A percentile compares a stretch with the other conserved stretches of the same genome.
These are phyloP conservation scores for Macquaria ambigua DNA, from an alignment of 2,113 vertebrate species.

Conservation along the genomic window DNA sequence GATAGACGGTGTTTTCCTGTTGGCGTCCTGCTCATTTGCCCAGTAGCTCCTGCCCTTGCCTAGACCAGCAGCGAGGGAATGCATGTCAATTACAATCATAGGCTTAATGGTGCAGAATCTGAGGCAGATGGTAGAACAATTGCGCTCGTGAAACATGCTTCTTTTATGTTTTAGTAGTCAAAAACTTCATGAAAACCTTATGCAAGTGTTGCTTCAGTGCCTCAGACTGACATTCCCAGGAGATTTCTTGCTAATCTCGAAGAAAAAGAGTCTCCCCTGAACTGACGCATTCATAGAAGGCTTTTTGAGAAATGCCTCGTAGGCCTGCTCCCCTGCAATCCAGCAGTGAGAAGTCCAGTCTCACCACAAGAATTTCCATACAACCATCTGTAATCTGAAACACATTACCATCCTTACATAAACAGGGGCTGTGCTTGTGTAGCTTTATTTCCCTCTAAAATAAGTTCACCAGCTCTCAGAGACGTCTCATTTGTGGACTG, in stretches of 20 bases:
- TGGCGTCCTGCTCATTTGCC: constrained; percentile 27
- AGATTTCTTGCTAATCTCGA: constrained; percentile 27
- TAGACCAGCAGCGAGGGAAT: background rate
- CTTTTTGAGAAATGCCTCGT: constrained; percentile 44
- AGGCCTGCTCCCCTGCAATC: constrained; percentile 62
- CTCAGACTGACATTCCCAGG: background rate
- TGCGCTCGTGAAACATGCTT: background rate
- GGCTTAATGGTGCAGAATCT: background rate
- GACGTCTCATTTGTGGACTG: constrained; percentile 85
- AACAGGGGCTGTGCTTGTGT: constrained; percentile 82
- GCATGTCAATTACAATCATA: constrained; percentile 3
- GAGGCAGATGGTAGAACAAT: background rate
- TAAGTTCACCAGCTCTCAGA: constrained; percentile 79
- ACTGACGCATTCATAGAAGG: constrained; percentile 42
- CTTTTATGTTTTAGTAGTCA: constrained; percentile 2
- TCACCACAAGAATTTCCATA: constrained; percentile 92
- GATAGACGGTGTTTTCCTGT: constrained; percentile 21
- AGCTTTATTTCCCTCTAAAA: constrained; percentile 83
- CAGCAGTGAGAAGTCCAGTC: constrained; percentile 86
- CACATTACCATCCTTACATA: constrained; percentile 88
- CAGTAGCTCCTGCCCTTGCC: background rate
- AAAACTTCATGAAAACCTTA: background rate
- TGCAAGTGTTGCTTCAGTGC: constrained; percentile 31
- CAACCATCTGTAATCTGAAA: constrained; percentile 91
- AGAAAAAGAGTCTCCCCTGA: constrained; percentile 5